phyloP scores from a whole-genome alignment of 2,888 invertebrate species.

The Stenotaenia linearis region DNA sequence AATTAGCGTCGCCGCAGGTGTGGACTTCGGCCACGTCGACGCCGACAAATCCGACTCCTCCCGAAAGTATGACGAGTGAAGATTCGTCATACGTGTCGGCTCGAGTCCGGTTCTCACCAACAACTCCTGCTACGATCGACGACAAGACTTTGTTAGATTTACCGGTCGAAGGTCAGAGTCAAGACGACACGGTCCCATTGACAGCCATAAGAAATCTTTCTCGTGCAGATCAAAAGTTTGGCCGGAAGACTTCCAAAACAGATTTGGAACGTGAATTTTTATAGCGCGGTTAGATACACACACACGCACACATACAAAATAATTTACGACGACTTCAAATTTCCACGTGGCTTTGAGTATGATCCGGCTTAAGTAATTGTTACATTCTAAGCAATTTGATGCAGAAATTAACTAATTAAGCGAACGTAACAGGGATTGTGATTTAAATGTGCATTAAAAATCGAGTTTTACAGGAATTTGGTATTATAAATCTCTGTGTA shows the following conservation, averaged over 20 bases:
- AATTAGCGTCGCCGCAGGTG: constrained; percentile 44
- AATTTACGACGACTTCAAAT: background rate
- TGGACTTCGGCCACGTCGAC: constrained; percentile 56
- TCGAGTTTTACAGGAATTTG: too few relatives aligned
- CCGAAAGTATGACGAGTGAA: constrained; percentile 77
- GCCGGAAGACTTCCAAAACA: constrained; percentile 28
- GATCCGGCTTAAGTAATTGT: background rate
- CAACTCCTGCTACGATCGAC: constrained; percentile 56
- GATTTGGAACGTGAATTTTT: constrained; percentile 35
- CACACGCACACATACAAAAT: background rate
- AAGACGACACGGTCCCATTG: constrained; percentile 54
- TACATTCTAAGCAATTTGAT: too few relatives aligned
- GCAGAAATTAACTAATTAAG: too few relatives aligned
- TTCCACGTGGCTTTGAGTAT: background rate
- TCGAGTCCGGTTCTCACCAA: constrained; percentile 71
- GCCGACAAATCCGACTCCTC: constrained; percentile 77
- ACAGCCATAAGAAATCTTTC: constrained; percentile 39
- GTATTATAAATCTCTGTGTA: too few relatives aligned
- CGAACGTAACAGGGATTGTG: too few relatives aligned
- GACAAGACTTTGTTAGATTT: constrained; percentile 56
- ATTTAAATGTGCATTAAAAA: too few relatives aligned
- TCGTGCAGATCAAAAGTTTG: constrained; percentile 30
- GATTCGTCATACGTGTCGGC: constrained; percentile 85
- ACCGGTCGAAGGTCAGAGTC: constrained; percentile 53
- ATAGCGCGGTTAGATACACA: constrained; percentile 24